Evolutionary conservation across 2,888 invertebrate species (phyloP).

Genomic region (Agrochola litura): DNA sequence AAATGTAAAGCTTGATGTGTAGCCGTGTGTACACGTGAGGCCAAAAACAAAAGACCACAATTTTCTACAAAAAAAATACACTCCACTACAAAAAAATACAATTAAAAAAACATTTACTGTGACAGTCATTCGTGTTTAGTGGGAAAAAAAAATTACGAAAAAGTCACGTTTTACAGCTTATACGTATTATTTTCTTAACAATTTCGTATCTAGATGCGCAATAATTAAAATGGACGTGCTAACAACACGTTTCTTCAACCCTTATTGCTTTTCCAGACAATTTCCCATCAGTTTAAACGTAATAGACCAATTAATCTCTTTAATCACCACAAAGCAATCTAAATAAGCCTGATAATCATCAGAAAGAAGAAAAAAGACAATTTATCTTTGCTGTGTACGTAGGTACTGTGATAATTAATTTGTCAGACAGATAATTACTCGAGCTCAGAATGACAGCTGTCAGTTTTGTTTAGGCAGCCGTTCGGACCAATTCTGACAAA

Average conservation of each 20-base stretch:
- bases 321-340: conserved; percentile 12
- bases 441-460: conserved; percentile 43
- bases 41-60: neutral
- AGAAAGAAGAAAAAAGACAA: conserved; percentile 33
- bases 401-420: conserved; percentile 52
- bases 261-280: conserved; percentile 8
- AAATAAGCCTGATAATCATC: conserved; percentile 14
- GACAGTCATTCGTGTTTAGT: neutral
- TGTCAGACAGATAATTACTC: conserved; percentile 44
- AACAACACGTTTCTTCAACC: neutral
- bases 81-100: neutral
- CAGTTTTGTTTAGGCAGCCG: conserved; percentile 15
- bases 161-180: neutral
- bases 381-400: conserved; percentile 19
- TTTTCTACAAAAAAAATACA: neutral
- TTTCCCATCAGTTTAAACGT: neutral
- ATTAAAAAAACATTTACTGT: neutral
- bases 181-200: neutral
- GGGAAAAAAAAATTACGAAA: neutral
- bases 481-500: conserved; percentile 2
- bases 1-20: too few species aligned
- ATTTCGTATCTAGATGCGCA: neutral
- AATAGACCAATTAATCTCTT: conserved; percentile 25
- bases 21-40: neutral
- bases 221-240: neutral